Evolutionary conservation across 2,113 vertebrate genomes (phyloP), one percentile per base, ranked within the genome.

Genomic region (Pogona vitticeps): DNA sequence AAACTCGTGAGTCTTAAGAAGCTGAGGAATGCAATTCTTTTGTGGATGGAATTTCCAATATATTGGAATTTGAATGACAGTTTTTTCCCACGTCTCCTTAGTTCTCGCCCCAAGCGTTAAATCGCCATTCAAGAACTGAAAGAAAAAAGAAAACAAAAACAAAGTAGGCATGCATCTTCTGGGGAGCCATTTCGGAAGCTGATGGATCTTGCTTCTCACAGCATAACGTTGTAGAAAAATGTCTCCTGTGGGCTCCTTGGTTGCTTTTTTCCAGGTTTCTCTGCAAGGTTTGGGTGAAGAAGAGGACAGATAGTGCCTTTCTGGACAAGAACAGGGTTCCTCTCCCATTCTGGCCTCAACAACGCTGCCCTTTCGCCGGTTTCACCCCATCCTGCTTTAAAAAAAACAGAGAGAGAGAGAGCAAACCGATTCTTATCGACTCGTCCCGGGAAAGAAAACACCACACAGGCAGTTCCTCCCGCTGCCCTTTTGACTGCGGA

Each of bases 21-120:
- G 61, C n/a, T 26, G 23, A 85, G 75, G 83, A 85, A 85, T 68
- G 73, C 83, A 52, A 67, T 36, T 77, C 31, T 76, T 76, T 85
- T 68, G 40, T 36, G 1, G 36, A 20, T 77, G 73, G 42, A 68
- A 85, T 85, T 52, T n/a, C 12, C 36, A 65, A 72, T 76, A 84
- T 84, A 76, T 67, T 76, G 61, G 61, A 46, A 77, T 68, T 52
- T 36, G 31, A 85, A 77, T 12, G 71, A 20, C 46, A 38, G n/a
- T 13, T 7, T 33, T 36, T 14, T 7, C 73, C 21, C 73, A 17
- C 15, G 31, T 3, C 1, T 42, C 21, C 38, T 65, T 1, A 2
- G 6, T 15, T 56, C 63, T 6, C 10, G 33, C 40, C 23, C 1
- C 3, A 6, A 12, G 12, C 8, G 36, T 31, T 2, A 58, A 18